Conservation (phyloP, 2,888 invertebrate genomes). For the Mythimna ferrago region DNA sequence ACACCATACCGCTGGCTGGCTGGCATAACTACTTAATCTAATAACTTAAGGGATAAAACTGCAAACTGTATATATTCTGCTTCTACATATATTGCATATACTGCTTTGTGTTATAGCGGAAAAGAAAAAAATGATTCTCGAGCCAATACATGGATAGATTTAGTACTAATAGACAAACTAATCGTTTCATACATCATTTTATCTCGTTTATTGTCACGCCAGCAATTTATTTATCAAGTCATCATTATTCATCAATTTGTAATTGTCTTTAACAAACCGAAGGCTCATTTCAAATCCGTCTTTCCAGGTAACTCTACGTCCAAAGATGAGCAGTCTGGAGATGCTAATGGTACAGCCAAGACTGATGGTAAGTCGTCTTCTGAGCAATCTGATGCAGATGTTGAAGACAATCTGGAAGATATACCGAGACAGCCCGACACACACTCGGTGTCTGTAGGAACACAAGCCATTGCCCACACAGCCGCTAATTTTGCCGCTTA, state of each 20-base stretch:
- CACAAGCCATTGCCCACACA: slow-evolving; percentile 80
- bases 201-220: slow-evolving; percentile 47
- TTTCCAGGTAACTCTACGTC: slow-evolving; percentile 82
- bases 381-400: slow-evolving; percentile 95
- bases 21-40: slow-evolving; percentile 51
- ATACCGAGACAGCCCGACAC: slow-evolving; percentile 78
- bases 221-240: slow-evolving; percentile 26
- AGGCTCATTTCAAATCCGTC: slow-evolving; percentile 26
- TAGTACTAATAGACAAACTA: slow-evolving; percentile 29
- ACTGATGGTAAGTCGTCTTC: slow-evolving; percentile 91
- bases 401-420: slow-evolving; percentile 94
- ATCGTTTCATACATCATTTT: slow-evolving; percentile 13
- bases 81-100: slow-evolving; percentile 49
- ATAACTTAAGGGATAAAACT: slow-evolving; percentile 11
- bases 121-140: slow-evolving; percentile 29
- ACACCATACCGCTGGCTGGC: slow-evolving; percentile 57
- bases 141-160: slow-evolving; percentile 33
- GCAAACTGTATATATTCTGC: slow-evolving; percentile 35
- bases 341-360: slow-evolving; percentile 80
- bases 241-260: slow-evolving; percentile 24
- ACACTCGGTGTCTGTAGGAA: slow-evolving; percentile 74
- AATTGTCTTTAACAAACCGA: neutral
- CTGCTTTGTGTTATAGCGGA: slow-evolving; percentile 27
- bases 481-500: slow-evolving; percentile 88
- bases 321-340: slow-evolving; percentile 77